These are phyloP conservation scores for Sphenodon punctatus DNA, from an alignment of 2,797 vertebrate genomes.

Conservation along the genomic window DNA sequence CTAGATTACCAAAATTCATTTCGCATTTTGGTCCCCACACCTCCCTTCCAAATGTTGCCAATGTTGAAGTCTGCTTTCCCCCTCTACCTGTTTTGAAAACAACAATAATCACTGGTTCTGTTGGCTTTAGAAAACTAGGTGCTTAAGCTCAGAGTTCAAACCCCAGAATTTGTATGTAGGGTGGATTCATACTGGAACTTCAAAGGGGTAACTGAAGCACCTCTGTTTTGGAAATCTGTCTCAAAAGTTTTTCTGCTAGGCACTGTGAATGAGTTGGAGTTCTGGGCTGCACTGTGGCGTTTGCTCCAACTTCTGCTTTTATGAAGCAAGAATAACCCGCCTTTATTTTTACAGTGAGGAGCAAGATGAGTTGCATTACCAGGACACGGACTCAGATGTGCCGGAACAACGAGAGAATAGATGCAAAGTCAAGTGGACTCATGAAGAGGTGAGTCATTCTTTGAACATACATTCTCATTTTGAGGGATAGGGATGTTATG, in stretches of 20 bases:
- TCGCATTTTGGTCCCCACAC: too few relatives aligned
- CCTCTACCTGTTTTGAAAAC: too few relatives aligned
- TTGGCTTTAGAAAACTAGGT: background rate
- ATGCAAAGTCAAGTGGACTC: slow-evolving; percentile 93
- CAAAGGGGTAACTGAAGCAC: background rate
- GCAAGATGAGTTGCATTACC: slow-evolving; percentile 85
- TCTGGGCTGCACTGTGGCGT: rapidly evolving
- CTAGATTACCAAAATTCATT: too few relatives aligned
- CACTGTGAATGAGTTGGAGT: background rate
- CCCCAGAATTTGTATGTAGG: background rate
- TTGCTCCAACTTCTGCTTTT: background rate
- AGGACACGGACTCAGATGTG: slow-evolving; percentile 90
- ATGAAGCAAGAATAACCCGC: rapidly evolving
- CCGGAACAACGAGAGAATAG: slow-evolving; percentile 88
- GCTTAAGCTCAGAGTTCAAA: background rate
- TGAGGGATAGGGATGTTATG: background rate
- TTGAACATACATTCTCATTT: rapidly evolving
- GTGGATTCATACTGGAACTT: too few relatives aligned
- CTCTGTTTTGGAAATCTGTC: background rate
- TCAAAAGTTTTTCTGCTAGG: background rate
- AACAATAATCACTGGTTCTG: too few relatives aligned
- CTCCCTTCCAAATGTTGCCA: too few relatives aligned
- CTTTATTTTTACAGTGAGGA: slow-evolving; percentile 81
- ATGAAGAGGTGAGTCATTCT: slow-evolving; percentile 85
- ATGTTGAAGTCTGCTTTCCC: too few relatives aligned